Conservation (phyloP, 2,113 vertebrate genomes). For the Triplophysa rosa region DNA sequence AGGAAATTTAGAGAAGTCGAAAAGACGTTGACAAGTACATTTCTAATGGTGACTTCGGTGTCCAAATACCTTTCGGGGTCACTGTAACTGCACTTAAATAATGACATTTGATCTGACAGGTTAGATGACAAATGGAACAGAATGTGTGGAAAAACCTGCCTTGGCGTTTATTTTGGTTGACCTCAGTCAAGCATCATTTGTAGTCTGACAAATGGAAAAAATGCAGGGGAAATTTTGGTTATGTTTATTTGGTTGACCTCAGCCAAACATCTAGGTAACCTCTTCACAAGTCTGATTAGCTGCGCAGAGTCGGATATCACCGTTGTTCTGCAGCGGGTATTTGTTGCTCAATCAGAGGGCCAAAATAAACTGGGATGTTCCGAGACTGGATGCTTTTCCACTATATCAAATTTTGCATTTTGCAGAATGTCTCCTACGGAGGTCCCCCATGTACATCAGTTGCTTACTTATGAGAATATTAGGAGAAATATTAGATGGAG, state of each 20-base stretch:
- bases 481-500: conserved; percentile 24
- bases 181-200: conserved; percentile 29
- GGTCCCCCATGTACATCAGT: conserved; percentile 20
- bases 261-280: conserved; percentile 28
- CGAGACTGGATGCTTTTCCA: conserved; percentile 25
- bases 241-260: conserved; percentile 33
- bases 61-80: neutral
- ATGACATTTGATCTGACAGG: neutral
- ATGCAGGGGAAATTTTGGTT: neutral
- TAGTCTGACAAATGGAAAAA: conserved; percentile 33
- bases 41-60: neutral
- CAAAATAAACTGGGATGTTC: conserved; percentile 27
- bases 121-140: conserved; percentile 12
- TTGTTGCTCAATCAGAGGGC: conserved; percentile 12
- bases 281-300: conserved; percentile 1
- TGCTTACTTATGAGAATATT: conserved; percentile 28
- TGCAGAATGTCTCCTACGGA: conserved; percentile 16
- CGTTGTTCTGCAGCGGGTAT: conserved; percentile 6
- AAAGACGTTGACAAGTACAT: neutral
- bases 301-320: conserved; percentile 20
- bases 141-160: neutral
- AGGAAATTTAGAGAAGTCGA: neutral
- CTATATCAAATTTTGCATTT: conserved; percentile 17
- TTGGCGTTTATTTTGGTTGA: conserved; percentile 26
- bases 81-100: neutral